A percentile compares a stretch with the other conserved stretches of the same genome.
Conservation (phyloP, 1,140 invertebrate genomes). For the Thaumatotibia leucotreta region DNA sequence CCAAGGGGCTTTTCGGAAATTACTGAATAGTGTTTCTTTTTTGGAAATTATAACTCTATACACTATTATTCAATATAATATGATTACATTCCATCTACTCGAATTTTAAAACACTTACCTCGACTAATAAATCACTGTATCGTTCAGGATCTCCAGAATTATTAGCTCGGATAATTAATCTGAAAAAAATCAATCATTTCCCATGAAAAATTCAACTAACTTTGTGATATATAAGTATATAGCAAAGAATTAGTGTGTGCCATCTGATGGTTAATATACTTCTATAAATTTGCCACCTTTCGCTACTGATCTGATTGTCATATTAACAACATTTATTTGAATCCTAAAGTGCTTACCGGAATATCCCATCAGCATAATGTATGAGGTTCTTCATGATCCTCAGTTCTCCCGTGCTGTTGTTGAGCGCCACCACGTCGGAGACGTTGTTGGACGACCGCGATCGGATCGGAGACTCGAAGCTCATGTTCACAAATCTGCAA, state of each 20-base stretch:
- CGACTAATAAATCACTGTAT: conserved; percentile 76
- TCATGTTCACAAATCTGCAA: conserved; percentile 77
- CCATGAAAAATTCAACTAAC: not conserved
- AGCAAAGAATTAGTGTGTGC: too few species aligned
- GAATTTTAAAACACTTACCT: conserved; percentile 47
- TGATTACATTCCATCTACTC: too few species aligned
- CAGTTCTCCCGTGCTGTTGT: conserved; percentile 82
- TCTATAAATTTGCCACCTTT: too few species aligned
- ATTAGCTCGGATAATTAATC: conserved; percentile 79
- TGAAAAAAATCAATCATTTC: conserved; percentile 33
- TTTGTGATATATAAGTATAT: too few species aligned
- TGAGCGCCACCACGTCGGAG: conserved; percentile 76
- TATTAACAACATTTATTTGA: too few species aligned
- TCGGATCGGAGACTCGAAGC: conserved; percentile 81
- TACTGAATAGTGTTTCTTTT: too few species aligned
- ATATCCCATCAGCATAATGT: conserved; percentile 84
- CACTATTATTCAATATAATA: too few species aligned
- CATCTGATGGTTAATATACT: too few species aligned
- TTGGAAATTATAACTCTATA: too few species aligned
- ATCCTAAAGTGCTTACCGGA: too few species aligned
- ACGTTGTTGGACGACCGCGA: conserved; percentile 73
- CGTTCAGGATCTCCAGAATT: conserved; percentile 77
- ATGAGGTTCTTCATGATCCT: conserved; percentile 82
- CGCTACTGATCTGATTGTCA: too few species aligned
- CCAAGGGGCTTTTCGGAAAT: too few species aligned